Conservation (phyloP, 2,888 invertebrate genomes). For the Ornithoptera alexandrae region DNA sequence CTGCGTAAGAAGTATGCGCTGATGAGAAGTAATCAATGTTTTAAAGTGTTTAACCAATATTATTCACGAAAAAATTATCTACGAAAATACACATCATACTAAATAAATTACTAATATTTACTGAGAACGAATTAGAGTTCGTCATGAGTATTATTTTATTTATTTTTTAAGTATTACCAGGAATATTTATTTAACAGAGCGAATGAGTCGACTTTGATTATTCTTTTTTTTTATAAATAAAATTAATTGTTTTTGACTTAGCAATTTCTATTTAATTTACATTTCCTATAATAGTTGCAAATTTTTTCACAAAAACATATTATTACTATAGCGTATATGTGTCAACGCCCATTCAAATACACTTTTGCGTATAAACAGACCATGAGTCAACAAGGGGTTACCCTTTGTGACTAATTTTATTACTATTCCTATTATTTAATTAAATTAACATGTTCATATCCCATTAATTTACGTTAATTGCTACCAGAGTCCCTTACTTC, state of each 20-base stretch:
- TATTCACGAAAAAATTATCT: slow-evolving; percentile 2
- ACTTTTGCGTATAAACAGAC: slow-evolving; percentile 1
- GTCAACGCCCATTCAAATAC: background rate
- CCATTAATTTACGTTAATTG: slow-evolving; percentile 8
- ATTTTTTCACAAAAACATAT: background rate
- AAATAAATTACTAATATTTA: too few species aligned
- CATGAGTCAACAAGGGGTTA: slow-evolving; percentile 19
- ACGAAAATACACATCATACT: background rate
- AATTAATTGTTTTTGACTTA: background rate
- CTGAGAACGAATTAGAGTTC: too few species aligned
- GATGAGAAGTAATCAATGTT: background rate
- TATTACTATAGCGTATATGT: background rate
- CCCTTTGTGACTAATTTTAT: slow-evolving; percentile 22
- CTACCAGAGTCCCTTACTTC: background rate
- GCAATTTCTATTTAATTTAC: background rate
- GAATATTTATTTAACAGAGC: too few species aligned
- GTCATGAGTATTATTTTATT: too few species aligned
- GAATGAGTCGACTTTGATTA: too few species aligned
- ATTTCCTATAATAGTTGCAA: background rate
- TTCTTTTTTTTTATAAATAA: too few species aligned
- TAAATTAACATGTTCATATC: slow-evolving; percentile 4
- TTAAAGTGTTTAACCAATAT: background rate
- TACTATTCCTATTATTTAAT: slow-evolving; percentile 21
- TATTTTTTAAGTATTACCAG: too few species aligned
- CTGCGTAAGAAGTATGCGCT: slow-evolving; percentile 2